phyloP scores from a whole-genome alignment of 2,888 invertebrate species.

The Brachyopa scutellaris region DNA sequence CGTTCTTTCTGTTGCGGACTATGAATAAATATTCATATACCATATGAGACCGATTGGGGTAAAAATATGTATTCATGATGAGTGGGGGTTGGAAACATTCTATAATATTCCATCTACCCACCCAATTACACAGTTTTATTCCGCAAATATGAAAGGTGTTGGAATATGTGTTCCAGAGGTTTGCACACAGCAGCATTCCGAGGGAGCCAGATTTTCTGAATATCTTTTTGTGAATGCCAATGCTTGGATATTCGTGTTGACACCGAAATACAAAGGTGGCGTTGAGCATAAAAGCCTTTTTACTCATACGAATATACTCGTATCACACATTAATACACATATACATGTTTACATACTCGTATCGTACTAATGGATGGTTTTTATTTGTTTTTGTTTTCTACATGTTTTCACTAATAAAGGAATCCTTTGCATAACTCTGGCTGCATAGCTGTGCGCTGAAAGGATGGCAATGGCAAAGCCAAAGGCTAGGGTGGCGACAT shows the following conservation, averaged over 20 bases:
- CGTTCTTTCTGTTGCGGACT: not conserved
- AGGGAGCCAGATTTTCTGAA: not conserved
- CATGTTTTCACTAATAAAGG: constrained; percentile 10
- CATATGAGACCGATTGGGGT: not conserved
- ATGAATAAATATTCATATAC: not conserved
- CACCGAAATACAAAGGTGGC: constrained; percentile 18
- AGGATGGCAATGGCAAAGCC: not conserved
- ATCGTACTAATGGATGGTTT: constrained; percentile 9
- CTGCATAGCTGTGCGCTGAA: constrained; percentile 13
- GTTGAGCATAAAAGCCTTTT: constrained; percentile 34
- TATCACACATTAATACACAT: no score
- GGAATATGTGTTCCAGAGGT: constrained; percentile 34
- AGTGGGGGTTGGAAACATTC: no score
- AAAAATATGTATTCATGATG: no score
- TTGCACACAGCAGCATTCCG: constrained; percentile 33
- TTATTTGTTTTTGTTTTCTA: constrained; percentile 1
- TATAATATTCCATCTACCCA: constrained; percentile 1
- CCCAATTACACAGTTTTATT: constrained; percentile 43
- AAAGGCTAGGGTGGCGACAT: constrained; percentile 43
- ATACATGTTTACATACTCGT: no score
- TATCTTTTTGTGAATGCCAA: constrained; percentile 12
- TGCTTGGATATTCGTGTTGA: constrained; percentile 30
- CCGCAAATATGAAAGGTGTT: constrained; percentile 48
- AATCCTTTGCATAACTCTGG: constrained; percentile 43
- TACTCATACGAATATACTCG: not conserved